These are phyloP conservation scores for Peromyscus aztecus DNA, from an alignment of 2,797 vertebrate genomes.

Conservation along the genomic window DNA sequence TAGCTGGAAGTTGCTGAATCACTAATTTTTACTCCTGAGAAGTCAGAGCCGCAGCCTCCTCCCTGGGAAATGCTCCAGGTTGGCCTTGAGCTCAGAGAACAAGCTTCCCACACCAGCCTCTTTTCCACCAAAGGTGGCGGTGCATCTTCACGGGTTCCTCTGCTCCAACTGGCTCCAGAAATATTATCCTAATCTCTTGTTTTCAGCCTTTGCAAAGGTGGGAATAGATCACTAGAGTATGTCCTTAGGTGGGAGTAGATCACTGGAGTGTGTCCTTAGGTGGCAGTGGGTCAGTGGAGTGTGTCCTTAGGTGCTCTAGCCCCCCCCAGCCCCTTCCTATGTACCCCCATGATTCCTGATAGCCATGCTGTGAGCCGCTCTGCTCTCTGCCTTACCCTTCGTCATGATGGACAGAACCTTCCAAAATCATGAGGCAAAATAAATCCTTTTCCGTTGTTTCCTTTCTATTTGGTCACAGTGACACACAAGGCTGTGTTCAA, in stretches of 20 bases:
- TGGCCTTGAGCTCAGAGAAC: not conserved
- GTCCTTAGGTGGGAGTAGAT: not conserved
- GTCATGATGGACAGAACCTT: not conserved
- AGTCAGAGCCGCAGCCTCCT: not conserved
- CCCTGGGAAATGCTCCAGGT: not conserved
- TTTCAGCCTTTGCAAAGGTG: not conserved
- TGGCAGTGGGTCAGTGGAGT: not conserved
- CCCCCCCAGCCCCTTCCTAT: not conserved
- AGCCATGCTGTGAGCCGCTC: not conserved
- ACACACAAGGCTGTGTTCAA: not conserved
- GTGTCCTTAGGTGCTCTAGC: not conserved
- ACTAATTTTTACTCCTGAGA: not conserved
- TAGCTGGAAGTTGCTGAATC: not conserved
- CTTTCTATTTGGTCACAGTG: not conserved
- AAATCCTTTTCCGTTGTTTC: not conserved
- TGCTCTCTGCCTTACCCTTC: not conserved
- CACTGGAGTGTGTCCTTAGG: not conserved
- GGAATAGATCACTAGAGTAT: not conserved
- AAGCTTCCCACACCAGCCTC: no score
- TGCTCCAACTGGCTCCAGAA: not conserved
- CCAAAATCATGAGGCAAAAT: not conserved
- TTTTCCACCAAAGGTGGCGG: no score
- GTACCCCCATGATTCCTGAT: not conserved
- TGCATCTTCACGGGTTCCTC: not conserved
- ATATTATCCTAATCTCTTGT: not conserved